Evolutionary conservation across 2,888 invertebrate species (phyloP), one percentile per base, ranked within the genome.

Genomic region (Eutolmus rufibarbis): DNA sequence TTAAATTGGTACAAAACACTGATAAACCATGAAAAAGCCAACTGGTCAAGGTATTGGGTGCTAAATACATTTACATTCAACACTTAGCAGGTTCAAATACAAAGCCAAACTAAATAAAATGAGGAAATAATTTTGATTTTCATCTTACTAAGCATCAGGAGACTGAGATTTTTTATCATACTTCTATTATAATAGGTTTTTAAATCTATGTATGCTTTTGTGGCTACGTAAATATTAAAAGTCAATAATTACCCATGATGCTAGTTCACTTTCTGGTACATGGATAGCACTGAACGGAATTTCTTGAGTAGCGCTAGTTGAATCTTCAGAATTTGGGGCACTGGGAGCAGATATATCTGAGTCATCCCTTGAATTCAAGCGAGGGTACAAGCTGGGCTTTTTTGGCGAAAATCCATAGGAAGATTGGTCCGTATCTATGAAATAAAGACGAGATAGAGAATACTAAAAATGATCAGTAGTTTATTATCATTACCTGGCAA

Each of bases 181-280:
- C n/a, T 51, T 74, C 5, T 28, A 19, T 74, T 74, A 46, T 28
- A 34, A 37, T n/a, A n/a, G n/a, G n/a, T n/a, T 76, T 76, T 76
- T 19, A 76, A 57, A 23, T 57, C 23, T 23, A 12, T 2, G 23
- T 23, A 12, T 2, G 23, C 9, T 37, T 8, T 9, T 19, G 57
- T 23, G 2, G 9, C 8, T 1, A 23, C 3, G 8, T 23, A 23
- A 19, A 66, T 23, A 28, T 2, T 12, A 66, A 23, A 66, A 28
- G 28, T 28, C 12, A 66, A 57, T 84, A 84, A 28, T 84, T 91
- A 92, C 91, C 92, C 92, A 92, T 89, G 91, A 92, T 90, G 91
- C 91, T 74, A 92, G 92, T 86, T 92, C 91, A 88, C 90, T 91
- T 87, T 91, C 91, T 0, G 92, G 92, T 78, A 92, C 92, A 87